Conservation (phyloP, 2,888 invertebrate genomes). For the Uropetala carovei region DNA sequence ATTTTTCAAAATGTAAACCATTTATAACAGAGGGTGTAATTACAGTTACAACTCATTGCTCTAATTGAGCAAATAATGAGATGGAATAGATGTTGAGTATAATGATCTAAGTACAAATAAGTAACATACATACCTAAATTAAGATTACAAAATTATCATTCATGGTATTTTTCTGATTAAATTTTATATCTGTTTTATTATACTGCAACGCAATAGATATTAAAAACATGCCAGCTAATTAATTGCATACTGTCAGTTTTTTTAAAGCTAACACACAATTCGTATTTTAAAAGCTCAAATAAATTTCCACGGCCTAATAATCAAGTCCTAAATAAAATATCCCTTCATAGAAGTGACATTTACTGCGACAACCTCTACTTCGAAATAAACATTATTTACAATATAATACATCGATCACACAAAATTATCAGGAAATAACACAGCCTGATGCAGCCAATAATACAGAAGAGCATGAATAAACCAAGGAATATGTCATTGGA, state of each 20-base stretch:
- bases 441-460: slow-evolving; percentile 60
- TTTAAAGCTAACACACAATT: background rate
- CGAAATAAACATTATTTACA: slow-evolving; percentile 14
- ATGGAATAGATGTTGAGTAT: background rate
- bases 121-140: background rate
- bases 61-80: no score
- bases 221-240: background rate
- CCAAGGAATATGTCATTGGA: slow-evolving; percentile 36
- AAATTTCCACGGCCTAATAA: background rate
- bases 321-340: slow-evolving; percentile 18
- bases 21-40: no score
- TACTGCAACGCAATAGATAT: background rate
- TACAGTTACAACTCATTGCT: no score
- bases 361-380: background rate
- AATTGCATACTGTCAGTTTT: background rate
- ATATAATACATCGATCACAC: slow-evolving; percentile 48
- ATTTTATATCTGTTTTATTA: background rate
- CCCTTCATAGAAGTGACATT: slow-evolving; percentile 63
- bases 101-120: background rate
- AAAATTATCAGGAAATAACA: slow-evolving; percentile 39
- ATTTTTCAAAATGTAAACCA: no score
- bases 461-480: slow-evolving; percentile 45
- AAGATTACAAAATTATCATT: background rate
- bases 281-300: background rate
- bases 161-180: background rate